Evolutionary conservation across 2,888 invertebrate genomes (phyloP).

Genomic region (Drosophila yooni): DNA sequence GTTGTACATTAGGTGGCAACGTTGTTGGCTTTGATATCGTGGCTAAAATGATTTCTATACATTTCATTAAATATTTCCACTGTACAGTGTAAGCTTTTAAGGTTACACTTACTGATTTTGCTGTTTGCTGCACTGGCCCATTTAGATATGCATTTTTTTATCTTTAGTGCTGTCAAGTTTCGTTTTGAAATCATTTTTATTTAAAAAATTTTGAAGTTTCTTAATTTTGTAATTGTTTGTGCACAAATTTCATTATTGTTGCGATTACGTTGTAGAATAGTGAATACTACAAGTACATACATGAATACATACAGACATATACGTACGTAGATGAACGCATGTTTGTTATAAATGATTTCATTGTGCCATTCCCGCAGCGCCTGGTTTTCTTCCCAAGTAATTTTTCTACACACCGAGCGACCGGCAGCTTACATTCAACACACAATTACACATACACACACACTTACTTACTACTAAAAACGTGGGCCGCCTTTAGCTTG

Average conservation of each 20-base stretch:
- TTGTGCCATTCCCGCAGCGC: slow-evolving; percentile 67
- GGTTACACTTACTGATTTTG: background rate
- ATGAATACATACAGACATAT: background rate
- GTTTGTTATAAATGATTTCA: slow-evolving; percentile 73
- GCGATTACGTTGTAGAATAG: background rate
- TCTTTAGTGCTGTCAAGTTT: background rate
- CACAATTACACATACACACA: slow-evolving; percentile 15
- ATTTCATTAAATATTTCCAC: background rate
- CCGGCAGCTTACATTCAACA: slow-evolving; percentile 47
- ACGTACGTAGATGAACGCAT: slow-evolving; percentile 12
- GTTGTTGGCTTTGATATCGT: background rate
- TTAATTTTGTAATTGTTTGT: slow-evolving; percentile 20
- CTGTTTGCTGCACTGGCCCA: background rate
- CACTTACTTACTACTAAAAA: slow-evolving; percentile 34
- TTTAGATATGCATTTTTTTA: background rate
- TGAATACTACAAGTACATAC: background rate
- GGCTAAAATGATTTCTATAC: background rate
- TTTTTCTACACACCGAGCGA: slow-evolving; percentile 62
- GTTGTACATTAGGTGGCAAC: background rate
- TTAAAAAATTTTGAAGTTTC: background rate
- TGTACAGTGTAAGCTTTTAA: background rate
- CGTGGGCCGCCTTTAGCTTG: slow-evolving; percentile 60
- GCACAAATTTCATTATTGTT: slow-evolving; percentile 24
- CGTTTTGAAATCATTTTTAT: background rate
- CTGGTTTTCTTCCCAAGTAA: slow-evolving; percentile 71